Conservation (phyloP, 2,797 vertebrate genomes). For the Gorsachius magnificus region DNA sequence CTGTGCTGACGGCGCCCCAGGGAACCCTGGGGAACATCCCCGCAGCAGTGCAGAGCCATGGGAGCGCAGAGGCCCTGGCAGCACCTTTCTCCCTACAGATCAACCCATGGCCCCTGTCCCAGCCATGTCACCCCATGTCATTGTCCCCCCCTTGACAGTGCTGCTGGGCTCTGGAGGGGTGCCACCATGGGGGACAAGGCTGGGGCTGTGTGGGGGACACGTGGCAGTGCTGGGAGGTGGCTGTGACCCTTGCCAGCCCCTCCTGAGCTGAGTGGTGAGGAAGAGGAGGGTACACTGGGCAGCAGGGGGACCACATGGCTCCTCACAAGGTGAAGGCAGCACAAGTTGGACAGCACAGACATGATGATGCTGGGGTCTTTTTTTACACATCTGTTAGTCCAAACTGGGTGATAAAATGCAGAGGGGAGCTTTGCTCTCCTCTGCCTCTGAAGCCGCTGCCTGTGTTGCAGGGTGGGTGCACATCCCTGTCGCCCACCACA, state of each 20-base stretch:
- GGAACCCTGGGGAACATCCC: background rate
- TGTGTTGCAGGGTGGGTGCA: background rate
- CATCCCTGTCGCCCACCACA: background rate
- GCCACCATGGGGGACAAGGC: background rate
- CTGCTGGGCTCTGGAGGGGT: background rate
- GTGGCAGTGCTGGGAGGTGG: background rate
- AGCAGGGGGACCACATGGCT: background rate
- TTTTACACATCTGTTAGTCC: background rate
- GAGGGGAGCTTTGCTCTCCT: background rate
- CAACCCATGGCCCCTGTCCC: fast-evolving
- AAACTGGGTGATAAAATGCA: background rate
- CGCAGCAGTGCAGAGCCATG: fast-evolving
- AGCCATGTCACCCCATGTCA: background rate
- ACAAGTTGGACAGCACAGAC: background rate
- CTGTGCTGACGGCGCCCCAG: background rate
- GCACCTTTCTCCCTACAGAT: background rate
- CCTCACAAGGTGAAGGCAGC: background rate
- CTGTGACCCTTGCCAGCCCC: background rate
- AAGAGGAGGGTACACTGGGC: background rate
- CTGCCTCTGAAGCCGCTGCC: background rate
- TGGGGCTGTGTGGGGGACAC: background rate
- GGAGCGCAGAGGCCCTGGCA: fast-evolving
- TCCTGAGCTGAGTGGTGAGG: background rate
- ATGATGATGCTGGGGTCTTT: fast-evolving
- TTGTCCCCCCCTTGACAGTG: background rate